Evolutionary conservation across 2,113 vertebrate genomes (phyloP), one percentile per base, ranked within the genome.

Genomic region (Sinocyclocheilus grahami): DNA sequence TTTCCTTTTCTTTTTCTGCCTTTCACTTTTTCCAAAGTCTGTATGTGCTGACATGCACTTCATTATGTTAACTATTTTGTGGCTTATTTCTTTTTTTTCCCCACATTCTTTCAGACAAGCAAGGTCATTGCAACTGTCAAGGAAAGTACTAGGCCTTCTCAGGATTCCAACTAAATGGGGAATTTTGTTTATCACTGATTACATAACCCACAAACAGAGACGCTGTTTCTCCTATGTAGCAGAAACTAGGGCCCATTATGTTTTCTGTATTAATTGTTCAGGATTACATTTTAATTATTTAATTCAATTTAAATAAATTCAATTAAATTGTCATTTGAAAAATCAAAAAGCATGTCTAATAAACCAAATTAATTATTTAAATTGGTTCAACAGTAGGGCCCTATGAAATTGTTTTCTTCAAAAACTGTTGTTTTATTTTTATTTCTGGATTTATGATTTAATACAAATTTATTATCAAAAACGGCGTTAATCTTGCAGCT

Each of bases 71-170:
- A n/a, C 11, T 62, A 39, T 42, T 80, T 80, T 80, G 58, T 60
- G 78, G 42, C 72, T 48, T 27, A 14, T 13, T 5, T 27, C 22
- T 6, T 39, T 79, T 65, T 27, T 27, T 62, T 5, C 12, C 12
- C 4, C 4, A 18, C 37, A 65, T 48, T 11, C 33, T 63, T 24
- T 65, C 39, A 67, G 42, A 67, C 79, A 69, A 22, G 62, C 63
- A 13, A 69, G 62, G 42, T 69, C 63, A 69, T 27, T 42, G 60
- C 14, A 42, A 67, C 39, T 33, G 55, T 81, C 62, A 67, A 82
- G 80, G 62, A 53, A 71, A 83, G 48, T 33, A n/a, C 81, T 55
- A n/a, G 63, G 9, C 24, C 63, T 83, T 55, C 81, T 83, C 65
- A 69, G 80, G 42, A 65, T 67, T 82, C 81, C 42, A 69, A 30